Evolutionary conservation across 2,113 vertebrate genomes (phyloP).

Genomic region (Nycticebus coucang): DNA sequence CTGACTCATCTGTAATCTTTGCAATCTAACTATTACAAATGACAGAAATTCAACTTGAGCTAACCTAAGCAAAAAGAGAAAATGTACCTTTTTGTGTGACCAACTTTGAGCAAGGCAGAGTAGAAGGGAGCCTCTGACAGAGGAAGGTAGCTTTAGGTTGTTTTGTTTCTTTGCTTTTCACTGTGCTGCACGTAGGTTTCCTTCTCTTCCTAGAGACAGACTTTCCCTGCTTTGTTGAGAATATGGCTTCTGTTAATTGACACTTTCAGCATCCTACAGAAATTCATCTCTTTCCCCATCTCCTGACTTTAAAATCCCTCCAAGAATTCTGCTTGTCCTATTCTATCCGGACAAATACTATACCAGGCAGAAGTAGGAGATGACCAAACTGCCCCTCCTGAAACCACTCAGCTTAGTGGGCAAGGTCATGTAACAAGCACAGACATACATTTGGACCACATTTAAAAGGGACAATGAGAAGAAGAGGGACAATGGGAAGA

Average conservation of each 20-base stretch:
- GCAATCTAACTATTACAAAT: not conserved
- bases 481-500: not conserved
- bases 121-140: not conserved
- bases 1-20: not conserved
- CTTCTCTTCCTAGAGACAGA: not conserved
- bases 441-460: not conserved
- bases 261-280: not conserved
- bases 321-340: not conserved
- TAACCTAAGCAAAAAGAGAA: not conserved
- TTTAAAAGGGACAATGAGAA: not conserved
- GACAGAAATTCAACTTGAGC: not conserved
- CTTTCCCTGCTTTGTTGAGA: not conserved
- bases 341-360: not conserved
- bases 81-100: not conserved
- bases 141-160: rapidly evolving
- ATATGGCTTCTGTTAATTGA: not conserved
- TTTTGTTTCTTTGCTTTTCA: not conserved
- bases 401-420: not conserved
- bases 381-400: not conserved
- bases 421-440: not conserved
- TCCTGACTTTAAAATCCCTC: not conserved
- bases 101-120: not conserved
- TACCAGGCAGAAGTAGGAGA: not conserved
- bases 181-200: not conserved
- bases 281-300: not conserved